A percentile compares a stretch with the other conserved stretches of the same genome.
phyloP scores from a whole-genome alignment of 2,113 vertebrate species.

The Diphyllodes magnificus region DNA sequence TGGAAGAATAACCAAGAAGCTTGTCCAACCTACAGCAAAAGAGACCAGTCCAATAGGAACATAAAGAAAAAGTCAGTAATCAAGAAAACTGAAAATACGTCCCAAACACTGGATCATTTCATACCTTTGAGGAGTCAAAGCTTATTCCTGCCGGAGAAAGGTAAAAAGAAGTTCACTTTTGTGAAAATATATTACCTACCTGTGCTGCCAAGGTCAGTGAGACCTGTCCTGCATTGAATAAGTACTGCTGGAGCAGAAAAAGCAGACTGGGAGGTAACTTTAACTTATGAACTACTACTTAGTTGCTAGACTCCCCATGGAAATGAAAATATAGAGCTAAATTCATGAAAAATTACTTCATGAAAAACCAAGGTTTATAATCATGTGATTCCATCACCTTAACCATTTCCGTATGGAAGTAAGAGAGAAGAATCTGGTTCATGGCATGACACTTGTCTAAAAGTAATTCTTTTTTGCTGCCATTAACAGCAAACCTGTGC shows the following conservation, averaged over 20 bases:
- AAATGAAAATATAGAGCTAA: background rate
- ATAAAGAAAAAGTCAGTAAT: background rate
- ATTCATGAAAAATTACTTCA: background rate
- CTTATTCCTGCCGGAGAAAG: background rate
- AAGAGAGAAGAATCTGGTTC: background rate
- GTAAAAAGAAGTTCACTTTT: background rate
- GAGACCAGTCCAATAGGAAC: background rate
- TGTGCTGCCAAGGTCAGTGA: constrained; percentile 50
- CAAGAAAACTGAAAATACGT: background rate
- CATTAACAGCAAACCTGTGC: background rate
- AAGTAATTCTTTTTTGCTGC: background rate
- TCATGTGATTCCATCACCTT: background rate
- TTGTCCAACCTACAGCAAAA: background rate
- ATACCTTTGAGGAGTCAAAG: background rate
- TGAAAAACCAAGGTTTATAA: background rate
- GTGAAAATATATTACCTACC: background rate
- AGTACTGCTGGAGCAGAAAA: background rate
- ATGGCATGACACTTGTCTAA: background rate
- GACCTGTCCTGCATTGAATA: constrained; percentile 28
- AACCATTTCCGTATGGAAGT: background rate
- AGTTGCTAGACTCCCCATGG: background rate
- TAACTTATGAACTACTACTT: background rate
- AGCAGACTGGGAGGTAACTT: background rate
- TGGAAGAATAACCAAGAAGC: background rate
- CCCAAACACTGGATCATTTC: background rate